Evolutionary conservation across 2,113 vertebrate genomes (phyloP).

Genomic region (Raphicerus campestris): DNA sequence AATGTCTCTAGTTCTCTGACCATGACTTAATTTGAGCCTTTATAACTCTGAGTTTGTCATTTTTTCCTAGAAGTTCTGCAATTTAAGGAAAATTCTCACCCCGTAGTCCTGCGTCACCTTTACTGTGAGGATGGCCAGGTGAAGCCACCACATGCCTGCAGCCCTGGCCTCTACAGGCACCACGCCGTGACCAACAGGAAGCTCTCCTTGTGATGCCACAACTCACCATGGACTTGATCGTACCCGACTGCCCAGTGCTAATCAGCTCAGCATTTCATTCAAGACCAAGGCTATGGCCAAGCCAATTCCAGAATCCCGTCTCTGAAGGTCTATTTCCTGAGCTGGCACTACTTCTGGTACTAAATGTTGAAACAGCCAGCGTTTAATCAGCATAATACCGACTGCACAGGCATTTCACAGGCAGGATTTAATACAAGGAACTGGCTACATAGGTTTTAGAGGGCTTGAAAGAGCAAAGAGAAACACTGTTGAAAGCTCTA

Average conservation of each 20-base stretch:
- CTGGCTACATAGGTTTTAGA: rapidly evolving
- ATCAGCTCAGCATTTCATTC: neutral
- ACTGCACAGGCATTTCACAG: neutral
- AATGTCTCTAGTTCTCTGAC: neutral
- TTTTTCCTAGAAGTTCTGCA: neutral
- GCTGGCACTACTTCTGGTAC: neutral
- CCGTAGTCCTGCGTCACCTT: rapidly evolving
- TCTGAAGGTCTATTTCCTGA: neutral
- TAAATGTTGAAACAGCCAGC: neutral
- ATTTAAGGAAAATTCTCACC: neutral
- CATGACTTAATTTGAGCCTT: neutral
- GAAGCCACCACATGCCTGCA: rapidly evolving
- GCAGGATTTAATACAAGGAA: no score
- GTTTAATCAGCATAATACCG: no score
- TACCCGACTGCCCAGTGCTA: rapidly evolving
- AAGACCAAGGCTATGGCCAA: neutral
- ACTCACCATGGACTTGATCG: rapidly evolving
- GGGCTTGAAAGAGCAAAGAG: neutral
- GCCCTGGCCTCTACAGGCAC: rapidly evolving
- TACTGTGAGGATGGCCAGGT: rapidly evolving
- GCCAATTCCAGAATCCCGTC: neutral
- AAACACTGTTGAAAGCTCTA: neutral
- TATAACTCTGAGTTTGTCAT: neutral
- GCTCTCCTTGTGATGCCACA: rapidly evolving
- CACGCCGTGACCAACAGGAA: rapidly evolving